Evolutionary conservation across 2,113 vertebrate species (phyloP), one percentile per base, ranked within the genome.

Genomic region (Centropristis striata): DNA sequence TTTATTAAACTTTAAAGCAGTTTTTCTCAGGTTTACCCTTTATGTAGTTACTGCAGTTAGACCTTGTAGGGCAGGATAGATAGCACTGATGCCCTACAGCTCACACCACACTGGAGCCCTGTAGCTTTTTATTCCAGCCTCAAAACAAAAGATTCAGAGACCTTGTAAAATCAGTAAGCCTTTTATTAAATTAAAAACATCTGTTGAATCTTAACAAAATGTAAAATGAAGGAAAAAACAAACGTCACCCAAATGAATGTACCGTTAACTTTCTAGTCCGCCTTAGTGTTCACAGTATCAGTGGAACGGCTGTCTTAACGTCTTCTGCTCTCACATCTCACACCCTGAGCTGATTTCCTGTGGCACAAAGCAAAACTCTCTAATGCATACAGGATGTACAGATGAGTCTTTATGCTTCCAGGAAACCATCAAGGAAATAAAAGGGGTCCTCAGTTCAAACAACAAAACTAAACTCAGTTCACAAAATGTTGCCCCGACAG

Each of bases 161-260:
- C 44, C 47, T 57, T 44, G 58, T 93, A 95, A 94, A 95, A 94
- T 92, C 80, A 88, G 88, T 92, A 90, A 84, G 91, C 72, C 80
- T 92, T 95, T 94, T 92, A 94, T 94, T 94, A 94, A 93, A 93
- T 94, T 93, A 94, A 94, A 95, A 94, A 94, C 88, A 85, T 87
- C 41, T 86, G 66, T 80, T 89, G 25, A 79, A 89, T 84, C 61
- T 83, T 83, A 90, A 91, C 77, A 92, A 86, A 91, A 90, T 80
- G 86, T 36, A 72, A 91, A 90, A 88, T 80, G 66, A 78, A 84
- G 80, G 51, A 55, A 85, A n/a, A 90, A 75, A 79, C 54, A 66
- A 88, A 92, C 72, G 82, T 78, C 75, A 64, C 59, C 58, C 44
- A 88, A 93, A 92, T 55, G 21, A 92, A 91, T 94, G 89, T 92